Evolutionary conservation across 2,797 vertebrate genomes (phyloP).

Genomic region (Aeoliscus strigatus): DNA sequence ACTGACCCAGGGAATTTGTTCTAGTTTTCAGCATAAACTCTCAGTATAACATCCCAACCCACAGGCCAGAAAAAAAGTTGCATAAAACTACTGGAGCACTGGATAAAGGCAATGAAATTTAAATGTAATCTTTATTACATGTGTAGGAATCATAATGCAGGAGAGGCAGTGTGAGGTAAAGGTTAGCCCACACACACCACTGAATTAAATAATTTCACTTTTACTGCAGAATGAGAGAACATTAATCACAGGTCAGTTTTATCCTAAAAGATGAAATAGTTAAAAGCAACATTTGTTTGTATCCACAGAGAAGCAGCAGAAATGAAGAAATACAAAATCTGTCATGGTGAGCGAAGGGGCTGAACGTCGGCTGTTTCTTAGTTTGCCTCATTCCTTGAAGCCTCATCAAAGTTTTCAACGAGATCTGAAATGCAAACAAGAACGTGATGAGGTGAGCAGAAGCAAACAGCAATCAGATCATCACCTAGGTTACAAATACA

Average conservation of each 20-base stretch:
- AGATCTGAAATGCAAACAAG: conserved; percentile 77
- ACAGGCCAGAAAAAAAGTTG: too few species aligned
- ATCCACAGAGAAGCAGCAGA: conserved; percentile 15
- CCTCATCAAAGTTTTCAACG: conserved; percentile 96
- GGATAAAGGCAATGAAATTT: not conserved
- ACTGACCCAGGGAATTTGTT: too few species aligned
- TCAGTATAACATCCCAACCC: too few species aligned
- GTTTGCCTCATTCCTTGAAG: conserved; percentile 92
- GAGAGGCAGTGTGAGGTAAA: conserved; percentile 32
- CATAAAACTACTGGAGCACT: not conserved
- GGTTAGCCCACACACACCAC: conserved; percentile 49
- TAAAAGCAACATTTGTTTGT: conserved; percentile 24
- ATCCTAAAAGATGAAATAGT: conserved; percentile 13
- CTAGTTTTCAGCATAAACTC: too few species aligned
- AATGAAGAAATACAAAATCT: conserved; percentile 19
- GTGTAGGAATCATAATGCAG: conserved; percentile 30
- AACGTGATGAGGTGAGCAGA: not conserved
- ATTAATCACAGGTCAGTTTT: conserved; percentile 5
- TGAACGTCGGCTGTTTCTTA: conserved; percentile 57
- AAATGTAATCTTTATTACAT: conserved; percentile 56
- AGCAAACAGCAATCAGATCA: too few species aligned
- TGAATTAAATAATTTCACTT: conserved; percentile 35
- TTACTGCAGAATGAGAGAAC: conserved; percentile 22
- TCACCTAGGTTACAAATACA: too few species aligned
- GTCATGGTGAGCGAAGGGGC: not conserved